These are phyloP conservation scores for Masticophis lateralis DNA, from an alignment of 2,797 vertebrate species.

Conservation along the genomic window DNA sequence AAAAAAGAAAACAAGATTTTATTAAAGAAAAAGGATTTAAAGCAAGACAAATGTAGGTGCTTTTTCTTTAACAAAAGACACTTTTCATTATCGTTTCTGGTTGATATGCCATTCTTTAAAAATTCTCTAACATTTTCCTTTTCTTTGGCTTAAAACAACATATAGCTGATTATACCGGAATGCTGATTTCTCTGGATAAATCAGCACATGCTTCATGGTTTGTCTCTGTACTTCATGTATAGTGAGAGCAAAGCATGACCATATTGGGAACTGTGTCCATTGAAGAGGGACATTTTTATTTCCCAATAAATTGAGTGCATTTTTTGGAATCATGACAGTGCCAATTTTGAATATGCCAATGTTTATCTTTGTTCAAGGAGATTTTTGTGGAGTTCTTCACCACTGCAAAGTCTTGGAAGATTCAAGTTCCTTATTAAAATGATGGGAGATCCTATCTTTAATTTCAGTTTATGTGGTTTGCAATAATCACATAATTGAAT, in stretches of 20 bases:
- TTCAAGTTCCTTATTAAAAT: neutral
- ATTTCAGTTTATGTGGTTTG: neutral
- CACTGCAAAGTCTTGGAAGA: neutral
- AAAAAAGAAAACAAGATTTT: neutral
- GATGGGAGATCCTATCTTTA: neutral
- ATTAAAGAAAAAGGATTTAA: neutral
- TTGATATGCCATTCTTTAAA: neutral
- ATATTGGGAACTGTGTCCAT: neutral
- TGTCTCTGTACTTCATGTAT: neutral
- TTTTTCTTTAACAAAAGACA: neutral
- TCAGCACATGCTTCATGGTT: neutral
- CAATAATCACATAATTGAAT: neutral
- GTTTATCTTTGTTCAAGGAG: neutral
- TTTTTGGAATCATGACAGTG: neutral
- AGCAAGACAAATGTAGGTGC: neutral
- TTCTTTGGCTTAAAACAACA: neutral
- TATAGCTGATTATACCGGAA: neutral
- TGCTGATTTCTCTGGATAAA: neutral
- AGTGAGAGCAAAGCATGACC: neutral
- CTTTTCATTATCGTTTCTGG: neutral
- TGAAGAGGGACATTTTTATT: neutral
- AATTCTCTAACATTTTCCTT: neutral
- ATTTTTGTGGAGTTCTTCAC: neutral
- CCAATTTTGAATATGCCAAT: neutral
- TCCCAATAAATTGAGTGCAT: neutral